Base-by-base conservation (phyloP, 2,113 vertebrate genomes). In the Campylomormyrus tamandua region DNA sequence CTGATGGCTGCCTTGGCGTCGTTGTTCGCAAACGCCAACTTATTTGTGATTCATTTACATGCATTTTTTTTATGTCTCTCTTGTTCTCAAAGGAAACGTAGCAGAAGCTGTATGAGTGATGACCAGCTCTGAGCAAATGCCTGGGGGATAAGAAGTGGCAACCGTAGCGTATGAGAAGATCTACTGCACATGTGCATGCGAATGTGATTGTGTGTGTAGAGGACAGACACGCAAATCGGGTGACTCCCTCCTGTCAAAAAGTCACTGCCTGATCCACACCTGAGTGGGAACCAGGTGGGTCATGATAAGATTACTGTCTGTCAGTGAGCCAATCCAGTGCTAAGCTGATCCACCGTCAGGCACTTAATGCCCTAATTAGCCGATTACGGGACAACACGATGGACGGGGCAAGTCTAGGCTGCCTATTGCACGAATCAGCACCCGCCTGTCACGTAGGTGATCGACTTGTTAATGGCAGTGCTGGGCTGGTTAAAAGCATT, bases 401-500 rank as follows among this genome's bases (percentile, higher is more conserved):
- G 45, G 58, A 27, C 19, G n/a, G 62, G 42, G 62, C 24, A 10
- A 66, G 21, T 70, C 42, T 19, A 4, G 80, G 19, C 70, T 77
- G 70, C 70, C 27, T 77, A 77, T 39, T 39, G 31, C 4, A 19
- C 17, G 87, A 42, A 49, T 24, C 66, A 7, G 17, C 88, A 15
- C 17, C 46, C 45, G 21, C 66, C 42, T n/a, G 21, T 35, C 62
- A 77, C 62, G 17, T 31, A 31, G 5, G 45, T 50, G 87, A 58
- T 48, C n/a, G 15, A 1, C 5, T 15, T 17, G 70, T 77, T 77
- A 42, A 77, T 77, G 35, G 31, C 27, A 87, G 88, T 90, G 70
- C 62, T 89, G 70, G 80, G 88, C 90, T 90, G 89, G 90, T 89
- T 88, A 87, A 90, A 88, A 88, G 52, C 21, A 83, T 45, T 13